Evolutionary conservation across 2,888 invertebrate genomes (phyloP), one percentile per base, ranked within the genome.

Genomic region (Cheilosia soror): DNA sequence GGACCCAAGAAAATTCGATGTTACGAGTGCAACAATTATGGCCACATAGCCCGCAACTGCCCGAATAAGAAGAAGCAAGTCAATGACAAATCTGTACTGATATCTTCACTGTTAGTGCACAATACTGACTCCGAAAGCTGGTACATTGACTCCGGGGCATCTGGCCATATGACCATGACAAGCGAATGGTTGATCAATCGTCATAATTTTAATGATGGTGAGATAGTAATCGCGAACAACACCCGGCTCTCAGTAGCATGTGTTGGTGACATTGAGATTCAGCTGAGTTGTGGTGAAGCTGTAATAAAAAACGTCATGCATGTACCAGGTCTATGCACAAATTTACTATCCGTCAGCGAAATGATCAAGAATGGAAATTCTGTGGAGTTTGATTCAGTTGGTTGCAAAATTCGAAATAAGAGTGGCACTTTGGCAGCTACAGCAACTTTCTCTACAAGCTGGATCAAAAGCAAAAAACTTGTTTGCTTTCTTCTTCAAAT

Each of bases 71-170:
- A 51, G 44, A 47, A 76, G 37, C 37, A 53, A 20, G 37, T 15
- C 20, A 44, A 73, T 42, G 27, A 53, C 31, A 40, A 42, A 42
- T 31, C 44, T 44, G 62, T 62, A 27, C 5, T 33, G 25, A 25
- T 40, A 60, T 44, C 51, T 7, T 62, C n/a, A 29, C 27, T 7
- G 40, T 51, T 57, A n/a, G 33, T 31, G 7, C 7, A 40, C 11
- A 33, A 47, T 2, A n/a, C 5, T 6, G 47, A 53, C 15, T 42
- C 29, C 31, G 42, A 55, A 5, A 13, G 6, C 6, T 71, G 78
- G 71, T 62, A 55, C 9, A 44, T 78, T 33, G 71, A 71, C 49
- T 71, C 57, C 44, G 65, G 69, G 4, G 62, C 69, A 4, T 78
- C 62, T 11, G 37, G 42, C 1, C 77, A 78, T 53, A 78, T 71